A percentile compares a stretch with the other conserved stretches of the same genome.
Conservation (phyloP, 2,113 vertebrate species). For the Aptenodytes patagonicus region DNA sequence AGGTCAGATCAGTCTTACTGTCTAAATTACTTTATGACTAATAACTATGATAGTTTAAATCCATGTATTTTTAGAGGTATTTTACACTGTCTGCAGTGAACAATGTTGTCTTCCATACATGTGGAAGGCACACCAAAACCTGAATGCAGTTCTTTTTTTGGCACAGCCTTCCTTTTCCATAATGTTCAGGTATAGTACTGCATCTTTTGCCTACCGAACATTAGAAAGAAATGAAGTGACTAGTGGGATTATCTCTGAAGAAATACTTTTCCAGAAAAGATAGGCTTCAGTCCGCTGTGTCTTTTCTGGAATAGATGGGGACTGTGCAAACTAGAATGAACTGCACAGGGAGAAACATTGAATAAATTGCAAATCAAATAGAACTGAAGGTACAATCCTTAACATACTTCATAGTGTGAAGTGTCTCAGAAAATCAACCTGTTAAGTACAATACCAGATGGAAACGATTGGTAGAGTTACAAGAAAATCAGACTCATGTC, state of each 20-base stretch:
- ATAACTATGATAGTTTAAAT: neutral
- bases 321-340: slow-evolving; percentile 10
- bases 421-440: slow-evolving; percentile 53
- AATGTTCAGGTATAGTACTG: neutral
- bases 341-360: slow-evolving; percentile 34
- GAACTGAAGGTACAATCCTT: slow-evolving; percentile 41
- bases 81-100: neutral
- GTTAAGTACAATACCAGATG: slow-evolving; percentile 66
- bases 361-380: slow-evolving; percentile 63
- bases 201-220: neutral
- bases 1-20: neutral
- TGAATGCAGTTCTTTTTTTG: neutral
- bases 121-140: neutral
- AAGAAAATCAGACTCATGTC: slow-evolving; percentile 30
- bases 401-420: slow-evolving; percentile 53
- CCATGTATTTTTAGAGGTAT: neutral
- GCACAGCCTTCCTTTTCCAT: neutral
- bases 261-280: neutral
- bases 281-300: neutral
- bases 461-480: slow-evolving; percentile 36
- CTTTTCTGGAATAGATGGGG: neutral
- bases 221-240: neutral
- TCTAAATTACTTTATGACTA: neutral
- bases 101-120: neutral
- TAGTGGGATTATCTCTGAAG: neutral